A percentile compares a stretch with the other conserved stretches of the same genome.
These are phyloP conservation scores for Eumaeus atala DNA, from an alignment of 1,140 invertebrate species.

Conservation along the genomic window DNA sequence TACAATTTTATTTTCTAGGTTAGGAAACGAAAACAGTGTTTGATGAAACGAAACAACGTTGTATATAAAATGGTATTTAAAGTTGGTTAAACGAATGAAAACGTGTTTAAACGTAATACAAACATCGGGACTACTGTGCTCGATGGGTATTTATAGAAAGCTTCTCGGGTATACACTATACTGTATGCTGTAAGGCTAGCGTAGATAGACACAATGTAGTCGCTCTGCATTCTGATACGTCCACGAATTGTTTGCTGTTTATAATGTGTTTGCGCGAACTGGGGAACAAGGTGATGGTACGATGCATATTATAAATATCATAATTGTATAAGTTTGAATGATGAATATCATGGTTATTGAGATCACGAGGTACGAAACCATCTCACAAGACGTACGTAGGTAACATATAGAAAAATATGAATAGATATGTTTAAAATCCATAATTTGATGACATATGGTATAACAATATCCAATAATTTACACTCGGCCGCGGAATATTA, in stretches of 20 bases:
- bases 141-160: not conserved
- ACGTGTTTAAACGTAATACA: not conserved
- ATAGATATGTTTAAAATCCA: no score
- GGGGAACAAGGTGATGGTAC: slow-evolving; percentile 3
- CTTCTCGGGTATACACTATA: not conserved
- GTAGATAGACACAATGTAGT: slow-evolving; percentile 8
- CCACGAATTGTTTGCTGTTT: slow-evolving; percentile 1
- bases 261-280: slow-evolving; percentile 5
- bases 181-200: not conserved
- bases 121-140: slow-evolving; percentile 2
- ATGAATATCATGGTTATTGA: not conserved
- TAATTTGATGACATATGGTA: no score
- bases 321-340: not conserved
- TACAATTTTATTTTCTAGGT: slow-evolving; percentile 3
- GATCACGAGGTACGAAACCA: no score
- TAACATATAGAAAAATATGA: no score
- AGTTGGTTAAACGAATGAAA: not conserved
- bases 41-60: not conserved
- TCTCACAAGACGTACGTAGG: no score
- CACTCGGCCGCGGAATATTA: no score
- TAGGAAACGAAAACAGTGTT: not conserved
- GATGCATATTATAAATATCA: not conserved
- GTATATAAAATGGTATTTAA: not conserved
- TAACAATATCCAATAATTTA: no score
- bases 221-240: slow-evolving; percentile 4